Evolutionary conservation across 2,797 vertebrate genomes (phyloP), one percentile per base, ranked within the genome.

Genomic region (Kryptopterus vitreolus): DNA sequence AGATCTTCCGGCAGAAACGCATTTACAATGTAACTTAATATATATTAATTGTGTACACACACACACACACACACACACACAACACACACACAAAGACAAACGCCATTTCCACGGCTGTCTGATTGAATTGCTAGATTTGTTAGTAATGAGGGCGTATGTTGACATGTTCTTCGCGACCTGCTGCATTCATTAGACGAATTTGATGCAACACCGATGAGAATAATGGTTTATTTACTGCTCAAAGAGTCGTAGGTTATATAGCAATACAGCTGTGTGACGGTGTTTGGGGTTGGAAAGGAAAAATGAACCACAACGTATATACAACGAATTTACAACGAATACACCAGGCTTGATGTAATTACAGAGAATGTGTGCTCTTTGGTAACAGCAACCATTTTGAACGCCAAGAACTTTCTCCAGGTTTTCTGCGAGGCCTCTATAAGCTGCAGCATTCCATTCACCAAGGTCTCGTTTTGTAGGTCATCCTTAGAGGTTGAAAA

Each of bases 401-500:
- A 24, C 22, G 35, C 62, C 24, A 3, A 29, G 43, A 50, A 48
- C 43, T 29, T 2, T 24, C 20, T 43, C 38, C 38, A 43, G 38
- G 10, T 26, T 53, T 31, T 18, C 46, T 65, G 10, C 4, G 20
- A 13, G 33, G 15, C n/a, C 22, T 33, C 1, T 4, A 2, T 7
- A 1, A 35, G 50, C 20, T 35, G 31, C 53, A 73, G 35, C 38
- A 16, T 18, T 38, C 33, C 31, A 3, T 72, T 72, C 52, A 24
- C 38, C 33, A 35, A 63, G 52, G 57, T 24, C 26, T 33, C 29
- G 5, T 63, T 76, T 76, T 22, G 29, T n/a, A 29, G 22, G 63
- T 61, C 77, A 31, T 55, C 12, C 53, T n/a, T 69, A 52, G 69
- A 72, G 33, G 15, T 77, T 74, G 75, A 58, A 52, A 77, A n/a